Conservation (phyloP, 2,888 invertebrate genomes). For the Drosophila mettleri region DNA sequence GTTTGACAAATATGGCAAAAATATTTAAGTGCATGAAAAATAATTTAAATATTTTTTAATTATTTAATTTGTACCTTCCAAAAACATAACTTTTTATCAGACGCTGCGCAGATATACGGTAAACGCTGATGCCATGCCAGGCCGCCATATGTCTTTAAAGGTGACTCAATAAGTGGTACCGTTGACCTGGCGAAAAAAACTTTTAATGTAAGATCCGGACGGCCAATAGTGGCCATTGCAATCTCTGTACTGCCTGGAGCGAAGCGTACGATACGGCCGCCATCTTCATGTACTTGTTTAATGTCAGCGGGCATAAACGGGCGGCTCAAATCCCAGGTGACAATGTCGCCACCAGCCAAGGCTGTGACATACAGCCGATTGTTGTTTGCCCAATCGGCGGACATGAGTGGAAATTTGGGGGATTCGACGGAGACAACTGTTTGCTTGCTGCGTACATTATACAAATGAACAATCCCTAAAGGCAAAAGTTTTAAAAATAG, state of each 20-base stretch:
- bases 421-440: constrained; percentile 89
- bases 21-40: no score
- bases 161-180: constrained; percentile 86
- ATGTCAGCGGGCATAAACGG: constrained; percentile 87
- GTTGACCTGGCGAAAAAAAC: constrained; percentile 87
- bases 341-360: constrained; percentile 88
- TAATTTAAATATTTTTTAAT: neutral
- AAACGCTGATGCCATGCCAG: constrained; percentile 88
- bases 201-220: constrained; percentile 88
- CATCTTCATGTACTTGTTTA: constrained; percentile 88
- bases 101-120: constrained; percentile 87
- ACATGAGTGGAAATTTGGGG: constrained; percentile 87
- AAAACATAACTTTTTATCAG: constrained; percentile 87
- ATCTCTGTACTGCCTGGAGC: constrained; percentile 87
- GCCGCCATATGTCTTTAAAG: constrained; percentile 87
- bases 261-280: constrained; percentile 88
- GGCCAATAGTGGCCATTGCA: constrained; percentile 88
- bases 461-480: constrained; percentile 88
- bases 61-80: constrained; percentile 86
- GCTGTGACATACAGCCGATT: constrained; percentile 87
- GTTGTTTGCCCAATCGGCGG: constrained; percentile 90
- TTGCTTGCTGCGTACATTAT: constrained; percentile 89
- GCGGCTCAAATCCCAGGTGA: constrained; percentile 89
- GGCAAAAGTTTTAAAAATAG: neutral
- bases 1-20: no score